Evolutionary conservation across 2,888 invertebrate species (phyloP).

Genomic region (Seladonia tumulorum): DNA sequence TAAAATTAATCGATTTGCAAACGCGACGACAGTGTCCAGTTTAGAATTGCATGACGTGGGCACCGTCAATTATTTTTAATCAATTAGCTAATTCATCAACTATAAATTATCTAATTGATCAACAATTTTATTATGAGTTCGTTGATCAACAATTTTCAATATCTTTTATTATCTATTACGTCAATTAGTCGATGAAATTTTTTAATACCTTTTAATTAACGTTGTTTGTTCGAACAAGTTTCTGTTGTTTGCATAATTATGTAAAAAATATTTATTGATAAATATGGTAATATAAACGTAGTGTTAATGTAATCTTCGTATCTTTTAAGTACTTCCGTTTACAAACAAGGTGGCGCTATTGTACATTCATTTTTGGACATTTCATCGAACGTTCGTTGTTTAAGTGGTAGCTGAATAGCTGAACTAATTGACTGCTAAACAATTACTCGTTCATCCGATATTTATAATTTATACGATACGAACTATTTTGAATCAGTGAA

Average conservation of each 20-base stretch:
- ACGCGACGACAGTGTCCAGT: neutral
- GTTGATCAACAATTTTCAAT: neutral
- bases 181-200: too few species aligned
- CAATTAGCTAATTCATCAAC: too few species aligned
- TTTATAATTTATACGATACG: neutral
- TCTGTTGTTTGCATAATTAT: neutral
- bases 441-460: neutral
- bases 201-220: too few species aligned
- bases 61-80: neutral
- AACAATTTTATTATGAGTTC: neutral
- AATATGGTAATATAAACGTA: neutral
- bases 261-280: neutral
- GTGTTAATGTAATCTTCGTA: neutral
- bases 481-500: slow-evolving; percentile 16
- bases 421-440: neutral
- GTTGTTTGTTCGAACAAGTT: neutral
- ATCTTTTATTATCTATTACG: too few species aligned
- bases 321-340: neutral
- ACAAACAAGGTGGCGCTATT: too few species aligned
- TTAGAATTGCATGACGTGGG: neutral
- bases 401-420: neutral
- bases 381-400: neutral
- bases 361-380: neutral
- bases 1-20: neutral
- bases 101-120: too few species aligned